Evolutionary conservation across 2,113 vertebrate genomes (phyloP), one percentile per base, ranked within the genome.

Genomic region (Rutilus rutilus): DNA sequence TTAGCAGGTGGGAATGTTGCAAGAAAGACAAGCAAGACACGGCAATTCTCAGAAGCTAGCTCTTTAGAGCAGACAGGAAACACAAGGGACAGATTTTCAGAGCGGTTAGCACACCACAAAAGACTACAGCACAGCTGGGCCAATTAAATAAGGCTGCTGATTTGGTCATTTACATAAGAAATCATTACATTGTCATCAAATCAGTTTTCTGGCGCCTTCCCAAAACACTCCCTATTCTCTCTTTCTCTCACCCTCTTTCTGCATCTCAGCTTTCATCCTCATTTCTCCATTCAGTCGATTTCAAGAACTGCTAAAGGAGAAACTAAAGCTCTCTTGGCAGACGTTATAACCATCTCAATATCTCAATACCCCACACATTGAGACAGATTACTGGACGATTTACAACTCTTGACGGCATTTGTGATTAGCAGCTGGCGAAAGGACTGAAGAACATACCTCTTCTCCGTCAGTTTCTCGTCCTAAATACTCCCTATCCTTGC

Each of bases 141-240:
- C 27, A 76, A 91, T 92, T 88, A 90, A 87, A 89, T 90, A 85
- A 14, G 84, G 75, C 86, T 88, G 85, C 82, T 88, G 86, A 90
- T 89, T 89, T 81, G 69, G 78, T 45, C 85, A 86, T 81, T 86
- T 62, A 60, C 78, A 74, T 81, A 81, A 59, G 65, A 79, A 86
- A 86, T 86, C 78, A 86, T 74, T 59, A 54, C 78, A 79, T 47
- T 73, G 65, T 73, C 64, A 79, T 69, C 78, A 86, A 87, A 85
- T 88, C 86, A 65, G 84, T 82, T 86, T 90, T 69, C 84, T 92
- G 87, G 89, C 86, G 67, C 45, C 60, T 12, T 76, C 67, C 81
- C 77, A 77, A 52, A 52, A 82, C 57, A 64, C 50, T 59, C 85
- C 78, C 45, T 15, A 30, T 42, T 67, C 39, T 83, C 57, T 69